These are phyloP conservation scores for Penaeus indicus DNA, from an alignment of 1,140 invertebrate genomes.

Conservation along the genomic window DNA sequence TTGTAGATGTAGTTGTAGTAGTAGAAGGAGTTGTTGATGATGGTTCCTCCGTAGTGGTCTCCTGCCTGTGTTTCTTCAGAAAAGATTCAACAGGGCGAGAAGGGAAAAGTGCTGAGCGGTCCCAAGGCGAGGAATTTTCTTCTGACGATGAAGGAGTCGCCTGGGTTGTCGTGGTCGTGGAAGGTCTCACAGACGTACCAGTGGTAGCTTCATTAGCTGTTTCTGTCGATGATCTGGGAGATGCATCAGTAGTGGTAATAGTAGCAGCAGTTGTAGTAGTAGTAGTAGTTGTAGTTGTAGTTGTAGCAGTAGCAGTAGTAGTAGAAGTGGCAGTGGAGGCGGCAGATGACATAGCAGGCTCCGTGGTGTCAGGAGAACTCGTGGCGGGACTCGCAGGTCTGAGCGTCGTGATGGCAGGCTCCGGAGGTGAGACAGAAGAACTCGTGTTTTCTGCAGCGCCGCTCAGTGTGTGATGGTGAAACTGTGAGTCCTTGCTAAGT, in stretches of 20 bases:
- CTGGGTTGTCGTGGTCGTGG: constrained; percentile 1
- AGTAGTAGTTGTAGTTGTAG: background rate
- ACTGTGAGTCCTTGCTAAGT: constrained; percentile 54
- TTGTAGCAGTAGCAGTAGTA: background rate
- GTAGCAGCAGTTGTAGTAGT: background rate
- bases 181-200: no score
- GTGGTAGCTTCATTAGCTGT: no score
- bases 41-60: constrained; percentile 5
- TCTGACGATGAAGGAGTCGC: background rate
- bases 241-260: background rate
- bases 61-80: background rate
- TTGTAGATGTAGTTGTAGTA: constrained; percentile 7
- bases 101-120: no score
- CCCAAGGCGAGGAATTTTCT: no score
- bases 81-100: no score
- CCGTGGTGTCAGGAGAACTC: background rate
- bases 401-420: background rate
- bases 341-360: background rate
- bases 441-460: background rate
- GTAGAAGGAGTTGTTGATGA: background rate
- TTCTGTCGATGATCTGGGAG: constrained; percentile 14
- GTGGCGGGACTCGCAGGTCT: background rate
- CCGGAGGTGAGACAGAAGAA: background rate
- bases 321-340: background rate
- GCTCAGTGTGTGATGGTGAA: constrained; percentile 33